Conservation (phyloP, 1,140 invertebrate genomes). For the Trinorchestia longiramus region DNA sequence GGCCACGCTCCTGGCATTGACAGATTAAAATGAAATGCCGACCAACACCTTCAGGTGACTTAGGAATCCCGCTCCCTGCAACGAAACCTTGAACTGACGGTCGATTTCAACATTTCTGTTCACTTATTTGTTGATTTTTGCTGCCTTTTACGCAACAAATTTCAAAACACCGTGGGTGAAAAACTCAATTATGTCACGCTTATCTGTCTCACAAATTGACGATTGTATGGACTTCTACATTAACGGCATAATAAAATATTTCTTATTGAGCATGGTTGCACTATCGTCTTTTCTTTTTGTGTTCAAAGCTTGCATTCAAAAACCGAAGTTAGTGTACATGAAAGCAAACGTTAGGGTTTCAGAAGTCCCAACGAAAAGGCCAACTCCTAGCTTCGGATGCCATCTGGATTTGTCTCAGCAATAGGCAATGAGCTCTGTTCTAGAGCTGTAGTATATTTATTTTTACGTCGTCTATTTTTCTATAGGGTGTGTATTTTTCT, state of each 20-base stretch:
- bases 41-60: not conserved
- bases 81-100: not conserved
- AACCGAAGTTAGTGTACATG: too few relatives aligned
- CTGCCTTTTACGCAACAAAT: too few relatives aligned
- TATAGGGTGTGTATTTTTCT: too few relatives aligned
- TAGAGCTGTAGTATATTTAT: too few relatives aligned
- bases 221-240: not conserved
- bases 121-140: not conserved
- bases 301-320: too few relatives aligned
- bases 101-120: not conserved
- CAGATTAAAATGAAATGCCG: not conserved
- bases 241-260: not conserved
- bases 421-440: too few relatives aligned
- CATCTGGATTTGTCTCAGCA: not conserved
- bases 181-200: not conserved
- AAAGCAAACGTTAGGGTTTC: not conserved
- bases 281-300: too few relatives aligned
- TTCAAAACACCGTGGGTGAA: not conserved
- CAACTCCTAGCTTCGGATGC: not conserved
- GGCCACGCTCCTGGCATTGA: not conserved
- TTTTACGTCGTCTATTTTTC: too few relatives aligned
- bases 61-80: not conserved
- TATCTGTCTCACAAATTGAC: not conserved
- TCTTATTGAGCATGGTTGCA: too few relatives aligned
- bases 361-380: not conserved